phyloP scores from a whole-genome alignment of 2,113 vertebrate genomes.

The Brachyhypopomus occidentalis region DNA sequence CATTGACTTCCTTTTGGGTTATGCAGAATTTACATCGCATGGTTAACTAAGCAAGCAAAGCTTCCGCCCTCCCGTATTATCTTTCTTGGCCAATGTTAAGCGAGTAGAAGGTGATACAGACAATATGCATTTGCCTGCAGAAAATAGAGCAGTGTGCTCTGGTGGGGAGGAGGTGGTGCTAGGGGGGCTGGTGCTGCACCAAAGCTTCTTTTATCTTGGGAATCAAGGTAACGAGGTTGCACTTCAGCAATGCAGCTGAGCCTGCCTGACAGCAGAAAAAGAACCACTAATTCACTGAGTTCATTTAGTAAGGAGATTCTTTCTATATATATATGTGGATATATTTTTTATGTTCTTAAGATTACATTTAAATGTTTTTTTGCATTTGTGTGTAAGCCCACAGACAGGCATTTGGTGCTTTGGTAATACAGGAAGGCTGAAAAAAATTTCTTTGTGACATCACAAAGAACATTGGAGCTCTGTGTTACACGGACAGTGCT shows the following conservation, averaged over 20 bases:
- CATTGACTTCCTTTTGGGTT: conserved; percentile 31
- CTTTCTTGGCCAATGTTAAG: conserved; percentile 39
- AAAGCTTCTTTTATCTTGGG: conserved; percentile 34
- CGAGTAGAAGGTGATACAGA: conserved; percentile 20
- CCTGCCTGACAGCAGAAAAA: not conserved
- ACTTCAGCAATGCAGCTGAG: conserved; percentile 18
- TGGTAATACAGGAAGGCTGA: too few relatives aligned
- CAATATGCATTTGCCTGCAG: conserved; percentile 30
- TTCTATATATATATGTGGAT: not conserved
- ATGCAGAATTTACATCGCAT: conserved; percentile 22
- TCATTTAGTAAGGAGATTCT: not conserved
- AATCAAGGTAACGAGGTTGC: conserved; percentile 31
- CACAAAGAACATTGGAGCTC: not conserved
- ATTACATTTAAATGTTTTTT: not conserved
- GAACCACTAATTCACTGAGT: not conserved
- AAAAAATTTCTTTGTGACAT: too few relatives aligned
- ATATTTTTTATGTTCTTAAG: not conserved
- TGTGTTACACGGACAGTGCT: conserved; percentile 15
- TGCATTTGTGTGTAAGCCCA: too few relatives aligned
- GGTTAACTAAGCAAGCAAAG: conserved; percentile 35
- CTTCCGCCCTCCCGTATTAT: conserved; percentile 24
- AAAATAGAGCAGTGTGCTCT: conserved; percentile 36
- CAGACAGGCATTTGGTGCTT: too few relatives aligned
- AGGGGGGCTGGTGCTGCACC: conserved; percentile 13
- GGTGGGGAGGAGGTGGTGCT: not conserved